Base-by-base conservation (phyloP, 2,888 invertebrate species). In the Anoplius nigerrimus region DNA sequence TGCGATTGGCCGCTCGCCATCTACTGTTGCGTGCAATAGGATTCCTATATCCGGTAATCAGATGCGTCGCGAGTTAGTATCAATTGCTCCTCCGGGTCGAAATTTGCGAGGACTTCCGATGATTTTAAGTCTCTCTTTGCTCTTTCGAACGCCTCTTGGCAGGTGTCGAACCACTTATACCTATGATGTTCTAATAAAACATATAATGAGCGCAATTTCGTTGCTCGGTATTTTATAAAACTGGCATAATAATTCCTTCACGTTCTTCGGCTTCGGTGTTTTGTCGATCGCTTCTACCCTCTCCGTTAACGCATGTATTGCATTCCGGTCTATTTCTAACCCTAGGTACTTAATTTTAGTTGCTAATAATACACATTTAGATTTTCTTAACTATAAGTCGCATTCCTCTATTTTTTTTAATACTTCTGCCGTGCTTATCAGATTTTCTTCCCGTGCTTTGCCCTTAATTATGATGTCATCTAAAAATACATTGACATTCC, bases 331-430 rank as follows among this genome's bases (percentile, higher is more conserved):
- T 20, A 85, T 67, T 8, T 67, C 62, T 63, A 83, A 74, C 6
- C 84, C 85, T 42, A 85, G 43, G 62, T 81, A 80, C 15, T 72
- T 71, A 5, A 85, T 48, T 62, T 72, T 48, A 13, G 51, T 53
- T 0, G 71, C 67, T 1, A 71, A 72, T 57, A 85, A 82, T 15
- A 66, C 22, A 69, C 84, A 86, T 71, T 87, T 86, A 1, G 75
- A 56, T 61, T 69, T 58, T 62, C 83, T 83, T 6, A 82, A 22
- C 16, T 22, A 62, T 20, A 0, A 21, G 58, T n/a, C n/a, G n/a
- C n/a, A n/a, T n/a, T n/a, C n/a, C n/a, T n/a, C n/a, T n/a, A n/a
- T n/a, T n/a, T n/a, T n/a, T n/a, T n/a, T n/a, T n/a, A n/a, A n/a
- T n/a, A n/a, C n/a, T n/a, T n/a, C n/a, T n/a, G n/a, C n/a, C n/a